Evolutionary conservation across 2,797 vertebrate genomes (phyloP).

Genomic region (Enteromius fasciolatus): DNA sequence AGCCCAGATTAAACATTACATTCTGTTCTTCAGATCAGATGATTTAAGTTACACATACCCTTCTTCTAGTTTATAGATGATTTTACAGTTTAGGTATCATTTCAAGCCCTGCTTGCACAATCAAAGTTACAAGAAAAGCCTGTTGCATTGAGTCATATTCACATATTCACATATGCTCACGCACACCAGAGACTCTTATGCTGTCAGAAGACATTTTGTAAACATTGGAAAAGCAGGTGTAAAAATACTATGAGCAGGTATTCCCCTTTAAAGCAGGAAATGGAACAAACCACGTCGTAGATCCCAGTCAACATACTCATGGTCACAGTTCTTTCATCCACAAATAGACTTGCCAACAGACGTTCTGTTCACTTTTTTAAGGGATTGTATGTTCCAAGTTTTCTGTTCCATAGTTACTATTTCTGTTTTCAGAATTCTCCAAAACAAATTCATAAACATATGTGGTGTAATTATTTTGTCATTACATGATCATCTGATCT

Average conservation of each 20-base stretch:
- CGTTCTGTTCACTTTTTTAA: not conserved
- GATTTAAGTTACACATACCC: slow-evolving; percentile 37
- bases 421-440: not conserved
- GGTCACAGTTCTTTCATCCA: slow-evolving; percentile 39
- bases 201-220: not conserved
- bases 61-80: slow-evolving; percentile 3
- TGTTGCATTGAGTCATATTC: slow-evolving; percentile 9
- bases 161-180: no score
- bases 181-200: not conserved
- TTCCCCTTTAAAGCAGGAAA: slow-evolving; percentile 45
- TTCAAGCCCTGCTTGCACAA: slow-evolving; percentile 44
- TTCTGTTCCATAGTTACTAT: not conserved
- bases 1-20: slow-evolving; percentile 34
- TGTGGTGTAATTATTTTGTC: not conserved
- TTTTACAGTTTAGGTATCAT: slow-evolving; percentile 37
- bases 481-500: not conserved
- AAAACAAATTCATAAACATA: not conserved
- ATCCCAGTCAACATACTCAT: slow-evolving; percentile 23
- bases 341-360: not conserved
- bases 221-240: slow-evolving; percentile 17
- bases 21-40: slow-evolving; percentile 36
- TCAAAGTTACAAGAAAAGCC: slow-evolving; percentile 13
- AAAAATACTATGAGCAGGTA: slow-evolving; percentile 46
- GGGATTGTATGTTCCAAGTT: not conserved
- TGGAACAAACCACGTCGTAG: slow-evolving; percentile 37